Percentiles rank a stretch among this genome's conserved stretches.
These are phyloP conservation scores for Chironex yamaguchii DNA, from an alignment of 30 jellyfish, hydroid and myxozoan species.

Conservation along the genomic window DNA sequence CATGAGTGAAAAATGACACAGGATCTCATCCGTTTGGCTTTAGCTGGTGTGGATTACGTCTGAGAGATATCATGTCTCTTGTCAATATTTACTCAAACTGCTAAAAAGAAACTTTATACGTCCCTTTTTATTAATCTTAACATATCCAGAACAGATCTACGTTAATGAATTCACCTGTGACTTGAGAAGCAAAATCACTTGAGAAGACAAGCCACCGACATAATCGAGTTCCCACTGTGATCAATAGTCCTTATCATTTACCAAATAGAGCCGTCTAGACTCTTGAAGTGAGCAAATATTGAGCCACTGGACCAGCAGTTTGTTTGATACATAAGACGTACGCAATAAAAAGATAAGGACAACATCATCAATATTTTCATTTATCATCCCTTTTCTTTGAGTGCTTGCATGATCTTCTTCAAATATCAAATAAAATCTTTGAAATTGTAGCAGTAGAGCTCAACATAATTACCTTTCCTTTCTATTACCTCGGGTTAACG, in stretches of 20 bases:
- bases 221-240: not conserved
- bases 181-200: not conserved
- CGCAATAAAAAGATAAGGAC: no score
- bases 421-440: no score
- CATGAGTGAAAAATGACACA: no score
- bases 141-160: not conserved
- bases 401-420: no score
- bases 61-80: not conserved
- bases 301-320: no score
- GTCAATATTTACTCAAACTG: not conserved
- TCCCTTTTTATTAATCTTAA: not conserved
- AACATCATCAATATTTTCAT: no score
- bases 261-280: slow-evolving; percentile 1
- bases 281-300: not conserved
- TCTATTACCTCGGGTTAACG: no score
- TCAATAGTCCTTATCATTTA: not conserved
- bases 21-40: not conserved
- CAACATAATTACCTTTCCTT: no score
- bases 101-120: not conserved
- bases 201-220: not conserved
- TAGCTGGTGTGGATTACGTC: not conserved
- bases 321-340: no score
- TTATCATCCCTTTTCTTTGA: no score
- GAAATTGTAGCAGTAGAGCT: no score
- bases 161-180: not conserved